These are phyloP conservation scores for Martes martes DNA, from an alignment of 2,113 vertebrate genomes.

Conservation along the genomic window DNA sequence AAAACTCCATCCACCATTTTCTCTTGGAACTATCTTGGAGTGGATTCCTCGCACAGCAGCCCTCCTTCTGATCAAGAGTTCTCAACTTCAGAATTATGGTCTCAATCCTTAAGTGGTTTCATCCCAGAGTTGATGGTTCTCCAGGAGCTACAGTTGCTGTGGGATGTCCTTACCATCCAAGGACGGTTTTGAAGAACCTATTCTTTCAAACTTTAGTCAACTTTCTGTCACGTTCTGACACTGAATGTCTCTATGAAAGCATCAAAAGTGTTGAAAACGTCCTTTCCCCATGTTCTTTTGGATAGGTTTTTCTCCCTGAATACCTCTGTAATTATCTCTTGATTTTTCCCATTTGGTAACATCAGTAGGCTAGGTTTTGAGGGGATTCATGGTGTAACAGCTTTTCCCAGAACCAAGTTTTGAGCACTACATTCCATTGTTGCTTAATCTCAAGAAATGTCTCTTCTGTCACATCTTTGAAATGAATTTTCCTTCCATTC, in stretches of 20 bases:
- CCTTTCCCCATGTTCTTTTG: rapidly evolving
- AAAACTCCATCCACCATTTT: neutral
- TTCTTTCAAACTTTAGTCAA: too few species aligned
- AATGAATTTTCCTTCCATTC: neutral
- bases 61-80: rapidly evolving
- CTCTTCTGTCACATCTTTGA: neutral
- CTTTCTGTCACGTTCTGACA: rapidly evolving
- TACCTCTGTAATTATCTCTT: rapidly evolving
- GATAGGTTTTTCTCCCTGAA: neutral
- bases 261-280: rapidly evolving
- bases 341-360: neutral
- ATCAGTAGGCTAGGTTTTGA: neutral
- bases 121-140: rapidly evolving
- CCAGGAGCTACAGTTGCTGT: rapidly evolving
- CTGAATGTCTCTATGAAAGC: rapidly evolving
- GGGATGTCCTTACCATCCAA: neutral
- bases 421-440: too few species aligned
- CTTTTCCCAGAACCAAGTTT: neutral
- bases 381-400: neutral
- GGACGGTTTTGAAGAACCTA: neutral
- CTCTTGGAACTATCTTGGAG: rapidly evolving
- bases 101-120: rapidly evolving
- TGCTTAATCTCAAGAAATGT: neutral
- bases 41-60: rapidly evolving
- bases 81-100: neutral